These are phyloP conservation scores for Campopleginae sp. DNA, from an alignment of 2,888 invertebrate species.

Conservation along the genomic window DNA sequence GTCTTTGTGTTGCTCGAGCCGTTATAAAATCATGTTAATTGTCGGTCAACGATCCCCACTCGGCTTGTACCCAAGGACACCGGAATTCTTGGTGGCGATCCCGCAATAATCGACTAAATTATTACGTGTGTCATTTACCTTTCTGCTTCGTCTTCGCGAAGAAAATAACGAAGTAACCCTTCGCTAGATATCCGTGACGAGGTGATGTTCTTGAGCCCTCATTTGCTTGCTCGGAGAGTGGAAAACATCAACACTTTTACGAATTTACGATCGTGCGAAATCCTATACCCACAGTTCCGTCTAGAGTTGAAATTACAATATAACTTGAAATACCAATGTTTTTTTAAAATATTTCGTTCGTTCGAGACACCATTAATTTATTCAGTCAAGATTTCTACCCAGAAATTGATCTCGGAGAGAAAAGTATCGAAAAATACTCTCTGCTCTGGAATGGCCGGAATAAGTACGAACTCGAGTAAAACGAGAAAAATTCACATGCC, in stretches of 20 bases:
- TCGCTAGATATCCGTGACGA: conserved; percentile 54
- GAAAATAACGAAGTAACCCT: conserved; percentile 44
- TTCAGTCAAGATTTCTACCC: neutral
- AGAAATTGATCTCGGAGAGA: neutral
- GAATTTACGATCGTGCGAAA: conserved; percentile 59
- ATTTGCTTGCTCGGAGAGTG: conserved; percentile 11
- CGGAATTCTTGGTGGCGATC: conserved; percentile 74
- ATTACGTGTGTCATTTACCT: conserved; percentile 44
- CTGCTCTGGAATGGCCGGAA: neutral
- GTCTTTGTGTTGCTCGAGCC: conserved; percentile 74
- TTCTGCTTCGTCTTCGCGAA: conserved; percentile 25
- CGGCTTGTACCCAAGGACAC: conserved; percentile 72
- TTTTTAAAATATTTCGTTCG: neutral
- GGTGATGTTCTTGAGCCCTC: conserved; percentile 38
- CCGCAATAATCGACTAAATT: conserved; percentile 47
- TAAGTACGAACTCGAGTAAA: neutral
- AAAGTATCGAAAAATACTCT: neutral
- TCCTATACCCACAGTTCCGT: neutral
- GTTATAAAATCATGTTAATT: conserved; percentile 79
- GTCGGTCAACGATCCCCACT: conserved; percentile 75
- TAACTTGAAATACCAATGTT: neutral
- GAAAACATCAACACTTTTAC: conserved; percentile 3
- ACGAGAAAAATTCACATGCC: neutral
- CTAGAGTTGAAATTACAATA: neutral
- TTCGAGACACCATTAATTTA: neutral